These are phyloP conservation scores for Actinemys pallida DNA, from an alignment of 2,113 vertebrate genomes.

Conservation along the genomic window DNA sequence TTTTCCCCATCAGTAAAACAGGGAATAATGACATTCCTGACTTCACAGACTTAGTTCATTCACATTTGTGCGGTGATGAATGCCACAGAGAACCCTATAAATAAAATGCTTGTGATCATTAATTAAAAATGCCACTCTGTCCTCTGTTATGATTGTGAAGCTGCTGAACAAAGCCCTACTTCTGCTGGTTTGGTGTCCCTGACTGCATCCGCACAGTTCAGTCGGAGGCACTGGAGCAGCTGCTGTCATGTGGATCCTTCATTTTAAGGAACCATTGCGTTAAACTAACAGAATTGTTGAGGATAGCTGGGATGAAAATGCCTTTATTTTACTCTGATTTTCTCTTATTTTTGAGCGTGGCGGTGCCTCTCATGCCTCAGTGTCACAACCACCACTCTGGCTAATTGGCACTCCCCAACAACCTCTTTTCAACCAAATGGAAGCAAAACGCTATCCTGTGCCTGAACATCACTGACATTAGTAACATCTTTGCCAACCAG, in stretches of 20 bases:
- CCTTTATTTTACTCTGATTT: neutral
- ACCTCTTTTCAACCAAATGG: neutral
- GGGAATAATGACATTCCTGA: neutral
- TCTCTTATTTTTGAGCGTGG: neutral
- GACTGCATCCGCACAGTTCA: neutral
- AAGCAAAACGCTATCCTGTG: conserved; percentile 23
- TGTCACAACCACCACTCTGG: neutral
- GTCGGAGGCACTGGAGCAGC: neutral
- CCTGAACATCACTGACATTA: conserved; percentile 46
- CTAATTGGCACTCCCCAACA: neutral
- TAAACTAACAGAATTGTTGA: neutral
- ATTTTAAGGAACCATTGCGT: neutral
- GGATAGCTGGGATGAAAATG: neutral
- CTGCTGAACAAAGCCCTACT: neutral
- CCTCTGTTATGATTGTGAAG: neutral
- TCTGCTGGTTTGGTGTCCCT: neutral
- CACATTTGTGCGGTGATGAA: conserved; percentile 11
- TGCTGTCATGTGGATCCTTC: neutral
- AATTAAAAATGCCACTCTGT: neutral
- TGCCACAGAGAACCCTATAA: neutral
- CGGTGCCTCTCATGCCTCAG: neutral
- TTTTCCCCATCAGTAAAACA: conserved; percentile 35
- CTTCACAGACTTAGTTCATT: neutral
- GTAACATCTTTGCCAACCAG: conserved; percentile 53
- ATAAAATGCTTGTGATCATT: neutral